Percentiles rank a stretch among this genome's conserved stretches.
Evolutionary conservation across 2,113 vertebrate genomes (phyloP).

Genomic region (Psilopsiagon aurifrons): DNA sequence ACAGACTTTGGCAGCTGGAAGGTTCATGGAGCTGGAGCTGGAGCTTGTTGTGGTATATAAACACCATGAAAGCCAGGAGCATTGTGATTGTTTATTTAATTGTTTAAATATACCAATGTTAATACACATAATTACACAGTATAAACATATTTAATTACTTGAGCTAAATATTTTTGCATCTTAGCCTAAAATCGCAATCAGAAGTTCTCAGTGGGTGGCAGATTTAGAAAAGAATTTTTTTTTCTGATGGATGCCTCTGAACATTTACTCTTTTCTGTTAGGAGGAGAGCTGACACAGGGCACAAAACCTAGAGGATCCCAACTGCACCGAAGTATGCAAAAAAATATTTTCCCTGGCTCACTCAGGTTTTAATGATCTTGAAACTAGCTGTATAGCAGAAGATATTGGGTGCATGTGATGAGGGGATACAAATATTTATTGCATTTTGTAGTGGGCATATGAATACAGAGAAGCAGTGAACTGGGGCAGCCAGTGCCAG

Average conservation of each 20-base stretch:
- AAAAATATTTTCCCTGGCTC: neutral
- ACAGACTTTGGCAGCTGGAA: neutral
- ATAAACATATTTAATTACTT: constrained; percentile 48
- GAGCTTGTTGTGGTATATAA: neutral
- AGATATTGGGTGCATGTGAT: neutral
- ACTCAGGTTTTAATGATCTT: neutral
- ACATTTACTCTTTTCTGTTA: neutral
- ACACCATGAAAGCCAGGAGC: neutral
- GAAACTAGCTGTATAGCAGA: neutral
- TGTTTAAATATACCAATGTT: neutral
- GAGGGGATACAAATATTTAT: neutral
- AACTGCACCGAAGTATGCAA: neutral
- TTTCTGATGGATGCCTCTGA: neutral
- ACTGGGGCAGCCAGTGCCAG: neutral
- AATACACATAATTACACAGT: constrained; percentile 5
- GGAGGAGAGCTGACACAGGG: neutral
- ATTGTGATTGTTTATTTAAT: neutral
- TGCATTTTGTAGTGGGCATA: neutral
- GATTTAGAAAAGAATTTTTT: neutral
- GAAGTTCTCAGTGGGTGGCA: constrained; percentile 48
- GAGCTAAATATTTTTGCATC: constrained; percentile 17
- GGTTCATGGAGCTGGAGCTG: neutral
- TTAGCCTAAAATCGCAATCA: constrained; percentile 24
- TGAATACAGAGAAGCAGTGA: neutral
- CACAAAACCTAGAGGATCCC: neutral